Evolutionary conservation across 1,140 invertebrate genomes (phyloP), one percentile per base, ranked within the genome.

Genomic region (Megalopta genalis): DNA sequence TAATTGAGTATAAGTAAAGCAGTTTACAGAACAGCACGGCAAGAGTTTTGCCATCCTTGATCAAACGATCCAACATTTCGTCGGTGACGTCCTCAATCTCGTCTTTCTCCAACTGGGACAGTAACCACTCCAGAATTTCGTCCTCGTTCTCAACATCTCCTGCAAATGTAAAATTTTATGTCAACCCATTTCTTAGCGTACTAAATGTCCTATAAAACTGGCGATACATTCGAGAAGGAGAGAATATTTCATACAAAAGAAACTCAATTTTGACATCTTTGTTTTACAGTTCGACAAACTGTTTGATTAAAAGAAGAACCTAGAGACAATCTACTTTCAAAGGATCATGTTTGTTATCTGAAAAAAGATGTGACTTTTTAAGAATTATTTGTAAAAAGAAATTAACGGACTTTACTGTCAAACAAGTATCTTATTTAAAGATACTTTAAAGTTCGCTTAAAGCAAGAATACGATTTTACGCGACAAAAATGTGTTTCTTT

Each of bases 51-150:
- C 97, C 96, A 90, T 98, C 97, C 88, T 97, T 97, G 73, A 98
- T 96, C 66, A 98, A 94, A 89, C 96, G 95, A 88, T 98, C 97
- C 68, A 98, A 94, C 97, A 98, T 98, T 93, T 98, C 97, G 92
- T 98, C 97, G 60, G 97, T 98, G 52, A 99, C 96, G 93, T 98
- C 97, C 94, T 99, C 98, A 87, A 98, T 98, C 94, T 98, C 97
- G 92, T 98, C 98, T 85, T 96, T 97, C 91, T 97, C 96, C 73
- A 97, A 92, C 91, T 98, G 97, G 67, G 95, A 95, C 77, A 98
- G 93, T 32, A 98, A 93, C 97, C 97, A 98, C 88, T 97, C 96
- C 65, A 98, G 93, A 81, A 98, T 97, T 90, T 97, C 96, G 88
- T 98, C 96, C 92, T 98, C 98, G 90, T 98, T 96, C 88, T 97